Evolutionary conservation across 1,140 invertebrate species (phyloP).

Genomic region (Achroia grisella): DNA sequence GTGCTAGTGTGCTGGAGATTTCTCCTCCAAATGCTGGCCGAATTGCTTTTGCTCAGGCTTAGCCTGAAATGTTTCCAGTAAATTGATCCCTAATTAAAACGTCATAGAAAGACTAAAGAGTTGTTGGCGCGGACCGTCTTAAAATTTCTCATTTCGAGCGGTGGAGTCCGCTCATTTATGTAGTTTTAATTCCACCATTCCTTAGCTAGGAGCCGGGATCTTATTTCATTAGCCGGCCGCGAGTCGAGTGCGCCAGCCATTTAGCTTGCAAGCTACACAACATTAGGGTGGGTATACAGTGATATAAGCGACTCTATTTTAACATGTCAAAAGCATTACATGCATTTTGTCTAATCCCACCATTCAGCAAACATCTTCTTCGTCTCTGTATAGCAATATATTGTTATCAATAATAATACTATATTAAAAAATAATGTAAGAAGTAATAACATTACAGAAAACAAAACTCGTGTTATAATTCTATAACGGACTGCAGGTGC

Average conservation of each 20-base stretch:
- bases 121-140: slow-evolving; percentile 9
- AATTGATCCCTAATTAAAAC: slow-evolving; percentile 1
- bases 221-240: slow-evolving; percentile 61
- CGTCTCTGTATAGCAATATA: too few relatives aligned
- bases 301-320: slow-evolving; percentile 4
- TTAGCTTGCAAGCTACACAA: slow-evolving; percentile 52
- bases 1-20: too few relatives aligned
- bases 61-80: not conserved
- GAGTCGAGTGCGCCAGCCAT: slow-evolving; percentile 43
- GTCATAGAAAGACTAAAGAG: slow-evolving; percentile 1
- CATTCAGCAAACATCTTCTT: too few relatives aligned
- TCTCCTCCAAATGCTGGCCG: too few relatives aligned
- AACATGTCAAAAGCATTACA: too few relatives aligned
- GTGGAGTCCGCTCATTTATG: slow-evolving; percentile 54
- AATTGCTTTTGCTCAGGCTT: too few relatives aligned
- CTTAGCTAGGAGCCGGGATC: slow-evolving; percentile 59
- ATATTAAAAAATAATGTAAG: too few relatives aligned
- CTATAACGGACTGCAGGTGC: too few relatives aligned
- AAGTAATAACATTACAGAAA: too few relatives aligned
- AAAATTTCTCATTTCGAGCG: slow-evolving; percentile 48
- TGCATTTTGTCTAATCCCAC: too few relatives aligned
- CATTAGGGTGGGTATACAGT: slow-evolving; percentile 5
- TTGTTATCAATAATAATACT: too few relatives aligned
- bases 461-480: too few relatives aligned
- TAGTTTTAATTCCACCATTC: slow-evolving; percentile 70